These are phyloP conservation scores for Microtus montanus DNA, from an alignment of 2,113 vertebrate genomes.

Conservation along the genomic window DNA sequence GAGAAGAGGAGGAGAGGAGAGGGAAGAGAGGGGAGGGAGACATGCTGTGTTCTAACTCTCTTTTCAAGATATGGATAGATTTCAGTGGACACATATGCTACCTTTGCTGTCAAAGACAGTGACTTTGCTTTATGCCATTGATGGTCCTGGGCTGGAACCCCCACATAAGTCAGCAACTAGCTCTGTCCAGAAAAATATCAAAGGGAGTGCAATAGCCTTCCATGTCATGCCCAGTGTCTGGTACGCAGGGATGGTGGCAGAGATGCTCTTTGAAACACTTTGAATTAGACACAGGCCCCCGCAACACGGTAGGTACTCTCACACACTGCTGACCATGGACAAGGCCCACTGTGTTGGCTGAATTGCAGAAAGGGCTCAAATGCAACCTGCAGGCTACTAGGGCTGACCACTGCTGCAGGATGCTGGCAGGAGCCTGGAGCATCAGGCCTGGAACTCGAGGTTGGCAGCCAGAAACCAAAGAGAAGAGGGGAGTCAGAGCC, in stretches of 20 bases:
- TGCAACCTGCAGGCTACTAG: not conserved
- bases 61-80: not conserved
- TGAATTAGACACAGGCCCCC: not conserved
- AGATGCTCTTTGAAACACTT: not conserved
- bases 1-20: not conserved
- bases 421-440: not conserved
- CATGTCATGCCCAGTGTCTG: not conserved
- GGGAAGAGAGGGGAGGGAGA: not conserved
- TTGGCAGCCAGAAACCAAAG: not conserved
- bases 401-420: not conserved
- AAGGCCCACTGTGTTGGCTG: not conserved
- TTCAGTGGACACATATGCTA: not conserved
- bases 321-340: not conserved
- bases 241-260: not conserved
- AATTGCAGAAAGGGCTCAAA: not conserved
- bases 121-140: not conserved
- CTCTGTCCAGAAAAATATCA: not conserved
- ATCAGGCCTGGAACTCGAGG: not conserved
- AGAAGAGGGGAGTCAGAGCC: slow-evolving; percentile 40
- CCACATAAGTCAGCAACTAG: not conserved
- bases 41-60: not conserved
- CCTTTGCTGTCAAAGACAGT: not conserved
- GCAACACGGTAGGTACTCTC: fast-evolving
- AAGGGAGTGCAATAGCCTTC: not conserved
- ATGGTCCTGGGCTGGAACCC: not conserved